Evolutionary conservation across 64 coral and sea anemone species (phyloP).

Genomic region (Stichodactyla mertensii): DNA sequence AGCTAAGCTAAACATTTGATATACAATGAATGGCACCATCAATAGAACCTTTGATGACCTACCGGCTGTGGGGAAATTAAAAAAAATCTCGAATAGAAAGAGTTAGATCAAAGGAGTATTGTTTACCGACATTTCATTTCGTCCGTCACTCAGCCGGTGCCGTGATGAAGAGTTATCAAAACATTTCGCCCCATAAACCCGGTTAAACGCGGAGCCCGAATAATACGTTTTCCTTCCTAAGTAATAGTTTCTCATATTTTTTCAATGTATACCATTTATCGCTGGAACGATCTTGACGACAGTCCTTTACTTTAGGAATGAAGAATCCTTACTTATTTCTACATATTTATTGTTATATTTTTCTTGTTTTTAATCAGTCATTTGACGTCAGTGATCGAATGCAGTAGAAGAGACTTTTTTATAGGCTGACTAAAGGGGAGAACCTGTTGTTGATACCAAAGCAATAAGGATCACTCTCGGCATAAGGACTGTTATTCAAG

Average conservation of each 20-base stretch:
- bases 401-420: not conserved
- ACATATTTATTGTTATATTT: not conserved
- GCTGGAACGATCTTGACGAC: not conserved
- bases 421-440: not conserved
- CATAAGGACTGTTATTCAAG: no score
- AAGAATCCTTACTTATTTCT: not conserved
- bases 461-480: not conserved
- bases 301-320: not conserved
- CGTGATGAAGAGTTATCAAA: not conserved
- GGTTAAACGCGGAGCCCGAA: not conserved
- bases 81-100: not conserved
- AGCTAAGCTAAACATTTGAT: not conserved
- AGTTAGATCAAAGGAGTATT: not conserved
- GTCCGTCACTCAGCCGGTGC: not conserved
- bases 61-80: not conserved
- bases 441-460: not conserved
- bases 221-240: not conserved
- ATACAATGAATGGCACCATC: not conserved
- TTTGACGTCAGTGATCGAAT: not conserved
- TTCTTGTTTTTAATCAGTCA: not conserved
- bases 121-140: not conserved
- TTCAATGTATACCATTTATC: not conserved
- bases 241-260: not conserved
- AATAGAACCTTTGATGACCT: not conserved
- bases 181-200: not conserved